Conservation (phyloP, 2,113 vertebrate species). For the Phocoena phocoena region DNA sequence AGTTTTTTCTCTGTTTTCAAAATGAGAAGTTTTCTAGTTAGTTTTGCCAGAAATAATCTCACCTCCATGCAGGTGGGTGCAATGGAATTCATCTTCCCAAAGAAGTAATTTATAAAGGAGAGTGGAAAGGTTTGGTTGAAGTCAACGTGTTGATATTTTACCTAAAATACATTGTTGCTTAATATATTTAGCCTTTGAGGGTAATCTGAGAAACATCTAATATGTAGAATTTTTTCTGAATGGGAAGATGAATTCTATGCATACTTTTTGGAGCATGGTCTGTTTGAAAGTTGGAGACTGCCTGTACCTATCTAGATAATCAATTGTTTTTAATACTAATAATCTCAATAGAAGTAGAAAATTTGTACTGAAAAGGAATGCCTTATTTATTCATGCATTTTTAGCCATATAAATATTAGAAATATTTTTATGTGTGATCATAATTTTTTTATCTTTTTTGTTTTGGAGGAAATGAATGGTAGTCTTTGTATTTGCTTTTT, state of each 20-base stretch:
- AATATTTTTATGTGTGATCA: neutral
- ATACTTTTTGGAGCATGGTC: neutral
- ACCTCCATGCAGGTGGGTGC: neutral
- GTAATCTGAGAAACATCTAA: slow-evolving; percentile 2
- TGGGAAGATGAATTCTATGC: slow-evolving; percentile 17
- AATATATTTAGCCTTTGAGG: slow-evolving; percentile 15
- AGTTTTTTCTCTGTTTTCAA: slow-evolving; percentile 33
- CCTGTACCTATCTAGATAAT: slow-evolving; percentile 32
- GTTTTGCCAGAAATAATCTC: neutral
- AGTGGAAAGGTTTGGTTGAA: neutral
- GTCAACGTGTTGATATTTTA: neutral
- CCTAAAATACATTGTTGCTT: neutral
- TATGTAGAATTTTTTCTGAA: neutral
- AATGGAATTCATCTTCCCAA: slow-evolving; percentile 25
- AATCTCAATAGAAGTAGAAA: neutral
- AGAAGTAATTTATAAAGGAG: slow-evolving; percentile 30
- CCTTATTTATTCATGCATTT: slow-evolving; percentile 1
- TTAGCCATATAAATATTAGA: neutral
- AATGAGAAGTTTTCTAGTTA: slow-evolving; percentile 23
- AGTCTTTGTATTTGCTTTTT: slow-evolving; percentile 43
- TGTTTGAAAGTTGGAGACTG: slow-evolving; percentile 49
- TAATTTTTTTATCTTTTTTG: neutral
- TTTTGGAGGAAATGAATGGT: neutral
- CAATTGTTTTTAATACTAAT: neutral
- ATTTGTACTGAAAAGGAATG: neutral